A percentile compares a stretch with the other conserved stretches of the same genome.
Conservation (phyloP, 1,140 invertebrate species). For the Idris sp. region DNA sequence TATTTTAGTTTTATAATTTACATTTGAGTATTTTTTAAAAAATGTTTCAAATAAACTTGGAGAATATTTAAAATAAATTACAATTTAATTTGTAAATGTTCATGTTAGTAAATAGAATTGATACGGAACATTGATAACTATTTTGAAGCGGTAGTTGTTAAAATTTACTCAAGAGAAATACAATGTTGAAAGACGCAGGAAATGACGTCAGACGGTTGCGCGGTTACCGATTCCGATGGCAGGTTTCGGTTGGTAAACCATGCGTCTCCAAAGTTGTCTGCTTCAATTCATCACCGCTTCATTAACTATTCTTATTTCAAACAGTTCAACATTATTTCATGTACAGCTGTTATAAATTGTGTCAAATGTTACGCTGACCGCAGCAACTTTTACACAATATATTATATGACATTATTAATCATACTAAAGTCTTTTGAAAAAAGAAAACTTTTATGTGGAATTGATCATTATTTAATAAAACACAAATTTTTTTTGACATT, state of each 20-base stretch:
- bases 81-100: too few relatives aligned
- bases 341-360: constrained; percentile 20
- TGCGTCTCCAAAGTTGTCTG: constrained; percentile 65
- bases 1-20: too few relatives aligned
- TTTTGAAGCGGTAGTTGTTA: constrained; percentile 26
- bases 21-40: background rate
- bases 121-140: constrained; percentile 12
- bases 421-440: too few relatives aligned
- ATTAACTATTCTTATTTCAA: constrained; percentile 61
- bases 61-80: too few relatives aligned
- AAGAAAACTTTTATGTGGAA: too few relatives aligned
- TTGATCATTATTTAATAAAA: too few relatives aligned
- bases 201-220: constrained; percentile 72
- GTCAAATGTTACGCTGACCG: constrained; percentile 14
- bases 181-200: constrained; percentile 65
- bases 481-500: too few relatives aligned
- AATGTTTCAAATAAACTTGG: too few relatives aligned
- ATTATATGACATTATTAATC: too few relatives aligned
- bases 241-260: constrained; percentile 75
- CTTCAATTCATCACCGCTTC: constrained; percentile 61
- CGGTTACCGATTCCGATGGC: constrained; percentile 66
- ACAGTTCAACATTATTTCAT: constrained; percentile 32
- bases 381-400: too few relatives aligned
- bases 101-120: too few relatives aligned
- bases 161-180: constrained; percentile 30